Conservation (phyloP, 2,113 vertebrate species). For the Aphyosemion australe region DNA sequence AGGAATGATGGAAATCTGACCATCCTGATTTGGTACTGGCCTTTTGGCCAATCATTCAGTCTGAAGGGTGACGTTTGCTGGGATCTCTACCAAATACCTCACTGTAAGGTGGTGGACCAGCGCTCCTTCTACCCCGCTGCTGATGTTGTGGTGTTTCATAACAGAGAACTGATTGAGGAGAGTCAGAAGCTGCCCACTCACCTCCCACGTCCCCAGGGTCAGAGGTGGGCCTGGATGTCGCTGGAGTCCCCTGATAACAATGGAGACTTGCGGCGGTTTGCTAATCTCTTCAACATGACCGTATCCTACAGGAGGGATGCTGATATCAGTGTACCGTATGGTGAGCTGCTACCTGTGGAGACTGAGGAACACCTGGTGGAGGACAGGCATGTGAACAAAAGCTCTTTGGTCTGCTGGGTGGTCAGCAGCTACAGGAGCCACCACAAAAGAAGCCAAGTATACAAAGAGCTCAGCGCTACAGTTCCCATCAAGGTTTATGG, state of each 20-base stretch:
- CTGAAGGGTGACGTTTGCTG: conserved; percentile 74
- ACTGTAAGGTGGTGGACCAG: conserved; percentile 80
- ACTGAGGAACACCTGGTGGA: accelerated
- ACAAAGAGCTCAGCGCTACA: conserved; percentile 71
- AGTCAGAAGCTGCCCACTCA: conserved; percentile 69
- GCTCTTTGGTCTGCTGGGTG: conserved; percentile 85
- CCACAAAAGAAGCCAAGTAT: conserved; percentile 81
- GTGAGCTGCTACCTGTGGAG: conserved; percentile 73
- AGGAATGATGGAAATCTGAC: conserved; percentile 37
- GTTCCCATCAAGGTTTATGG: conserved; percentile 85
- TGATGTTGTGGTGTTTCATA: conserved; percentile 88
- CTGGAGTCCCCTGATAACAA: conserved; percentile 85
- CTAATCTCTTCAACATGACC: conserved; percentile 88
- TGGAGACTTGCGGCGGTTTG: conserved; percentile 58
- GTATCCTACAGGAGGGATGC: conserved; percentile 88
- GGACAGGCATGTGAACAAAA: conserved; percentile 71
- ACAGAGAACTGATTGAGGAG: conserved; percentile 66
- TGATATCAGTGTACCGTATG: conserved; percentile 87
- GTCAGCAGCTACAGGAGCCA: conserved; percentile 83
- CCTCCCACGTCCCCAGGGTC: conserved; percentile 56
- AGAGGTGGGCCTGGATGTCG: conserved; percentile 92
- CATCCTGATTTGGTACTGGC: conserved; percentile 91
- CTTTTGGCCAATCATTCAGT: conserved; percentile 61
- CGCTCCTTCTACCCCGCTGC: conserved; percentile 69
- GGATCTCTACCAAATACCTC: conserved; percentile 61